A percentile compares a stretch with the other conserved stretches of the same genome.
Conservation (phyloP, 2,797 vertebrate genomes). For the Micrastur ruficollis region DNA sequence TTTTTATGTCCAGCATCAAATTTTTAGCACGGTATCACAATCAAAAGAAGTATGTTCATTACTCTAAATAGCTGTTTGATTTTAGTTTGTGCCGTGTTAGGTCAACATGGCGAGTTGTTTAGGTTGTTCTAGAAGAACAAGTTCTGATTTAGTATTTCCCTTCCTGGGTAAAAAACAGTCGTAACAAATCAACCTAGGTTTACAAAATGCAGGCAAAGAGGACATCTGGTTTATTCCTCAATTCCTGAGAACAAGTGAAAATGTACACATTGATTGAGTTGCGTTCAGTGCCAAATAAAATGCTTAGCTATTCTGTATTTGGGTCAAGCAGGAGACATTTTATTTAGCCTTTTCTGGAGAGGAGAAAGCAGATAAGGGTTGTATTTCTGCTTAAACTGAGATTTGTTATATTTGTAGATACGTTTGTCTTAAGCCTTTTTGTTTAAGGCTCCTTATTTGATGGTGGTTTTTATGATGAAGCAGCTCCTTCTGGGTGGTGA, state of each 20-base stretch:
- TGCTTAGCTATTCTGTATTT: not conserved
- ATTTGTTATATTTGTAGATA: not conserved
- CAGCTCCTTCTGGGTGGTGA: not conserved
- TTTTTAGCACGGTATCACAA: not conserved
- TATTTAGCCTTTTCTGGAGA: not conserved
- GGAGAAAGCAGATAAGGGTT: not conserved
- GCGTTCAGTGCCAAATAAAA: not conserved
- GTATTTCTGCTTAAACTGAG: not conserved
- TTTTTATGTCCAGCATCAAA: not conserved
- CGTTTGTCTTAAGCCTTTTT: not conserved
- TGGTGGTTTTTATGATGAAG: not conserved
- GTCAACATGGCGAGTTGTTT: not conserved
- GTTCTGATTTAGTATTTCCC: not conserved
- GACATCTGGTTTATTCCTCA: not conserved
- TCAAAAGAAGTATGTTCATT: not conserved
- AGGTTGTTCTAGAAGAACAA: not conserved
- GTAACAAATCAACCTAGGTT: not conserved
- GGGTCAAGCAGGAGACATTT: not conserved
- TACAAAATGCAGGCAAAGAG: not conserved
- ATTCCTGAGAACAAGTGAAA: accelerated
- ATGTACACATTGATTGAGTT: accelerated
- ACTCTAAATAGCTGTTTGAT: too few relatives aligned
- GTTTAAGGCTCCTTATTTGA: not conserved
- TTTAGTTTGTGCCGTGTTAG: not conserved
- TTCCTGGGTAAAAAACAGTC: not conserved